Percentiles rank a stretch among this genome's conserved stretches.
Conservation (phyloP, 2,113 vertebrate species). For the Thermophis baileyi region DNA sequence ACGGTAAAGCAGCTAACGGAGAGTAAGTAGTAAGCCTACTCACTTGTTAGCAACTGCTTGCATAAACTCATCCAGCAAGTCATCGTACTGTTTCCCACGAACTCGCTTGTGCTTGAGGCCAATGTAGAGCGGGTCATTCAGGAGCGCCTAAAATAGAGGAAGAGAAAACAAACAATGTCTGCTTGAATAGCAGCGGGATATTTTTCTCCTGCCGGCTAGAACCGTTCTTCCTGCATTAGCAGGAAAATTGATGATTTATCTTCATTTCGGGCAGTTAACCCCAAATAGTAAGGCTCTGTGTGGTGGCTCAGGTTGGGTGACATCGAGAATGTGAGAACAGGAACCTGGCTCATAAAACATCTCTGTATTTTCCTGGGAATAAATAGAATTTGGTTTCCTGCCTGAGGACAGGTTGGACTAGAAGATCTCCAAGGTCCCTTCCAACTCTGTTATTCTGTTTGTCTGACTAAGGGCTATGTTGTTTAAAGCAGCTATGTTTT, state of each 20-base stretch:
- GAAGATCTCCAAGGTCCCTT: too few relatives aligned
- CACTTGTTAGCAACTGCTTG: slow-evolving; percentile 93
- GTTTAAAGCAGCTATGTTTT: too few relatives aligned
- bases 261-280: background rate
- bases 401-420: too few relatives aligned
- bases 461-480: too few relatives aligned
- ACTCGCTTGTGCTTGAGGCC: slow-evolving; percentile 93
- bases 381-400: too few relatives aligned
- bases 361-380: background rate
- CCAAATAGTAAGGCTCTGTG: background rate
- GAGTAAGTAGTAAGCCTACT: slow-evolving; percentile 60
- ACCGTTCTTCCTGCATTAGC: slow-evolving; percentile 16
- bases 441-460: too few relatives aligned
- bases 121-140: slow-evolving; percentile 92
- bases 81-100: slow-evolving; percentile 89
- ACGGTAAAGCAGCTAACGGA: slow-evolving; percentile 40
- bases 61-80: slow-evolving; percentile 96
- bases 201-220: background rate
- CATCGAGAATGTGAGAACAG: background rate
- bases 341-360: background rate
- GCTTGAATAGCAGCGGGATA: slow-evolving; percentile 34
- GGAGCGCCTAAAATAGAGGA: slow-evolving; percentile 77
- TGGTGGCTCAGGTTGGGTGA: background rate
- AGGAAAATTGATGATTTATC: background rate
- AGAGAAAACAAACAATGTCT: background rate